Evolutionary conservation across 2,797 vertebrate species (phyloP), one percentile per base, ranked within the genome.

Genomic region (Enteromius fasciolatus): DNA sequence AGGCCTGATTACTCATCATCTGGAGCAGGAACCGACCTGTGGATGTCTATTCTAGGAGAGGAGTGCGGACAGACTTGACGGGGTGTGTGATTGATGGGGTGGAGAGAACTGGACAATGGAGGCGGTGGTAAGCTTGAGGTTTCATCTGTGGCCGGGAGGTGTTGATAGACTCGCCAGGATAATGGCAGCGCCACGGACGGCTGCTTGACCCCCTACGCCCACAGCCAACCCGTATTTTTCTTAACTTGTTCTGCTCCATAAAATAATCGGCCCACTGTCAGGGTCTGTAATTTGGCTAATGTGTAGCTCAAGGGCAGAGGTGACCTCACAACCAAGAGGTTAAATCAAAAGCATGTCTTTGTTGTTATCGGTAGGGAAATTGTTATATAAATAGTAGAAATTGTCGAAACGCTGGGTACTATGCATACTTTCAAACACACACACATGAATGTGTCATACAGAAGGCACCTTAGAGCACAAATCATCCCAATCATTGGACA

Each of bases 21-120:
- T 84, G 87, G 82, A 84, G 44, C 63, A 77, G 80, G 67, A 73
- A 41, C 39, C 25, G 72, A 83, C 77, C 66, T 36, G 87, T 74
- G 39, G 73, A 76, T 85, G 74, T 88, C 81, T 85, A 85, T 90
- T 85, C 76, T 73, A 74, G 70, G 33, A 77, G 48, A 78, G 52
- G n/a, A 12, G 46, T 76, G 61, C 8, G 74, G 90, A 89, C 85
- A 73, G 86, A 83, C 63, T 91, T 91, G 93, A 92, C 92, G 90
- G 77, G 50, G 89, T 89, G 91, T 90, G 92, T 93, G 93, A 94
- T 94, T 90, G 92, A 95, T 94, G 89, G 76, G 86, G 87, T 89
- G 87, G 87, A 87, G 90, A 89, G 89, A 84, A 69, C 88, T 85
- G 83, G 92, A 92, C 91, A 91, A 88, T 79, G 86, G 87, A 83